A percentile compares a stretch with the other conserved stretches of the same genome.
Conservation (phyloP, 2,113 vertebrate genomes). For the Mola mola region DNA sequence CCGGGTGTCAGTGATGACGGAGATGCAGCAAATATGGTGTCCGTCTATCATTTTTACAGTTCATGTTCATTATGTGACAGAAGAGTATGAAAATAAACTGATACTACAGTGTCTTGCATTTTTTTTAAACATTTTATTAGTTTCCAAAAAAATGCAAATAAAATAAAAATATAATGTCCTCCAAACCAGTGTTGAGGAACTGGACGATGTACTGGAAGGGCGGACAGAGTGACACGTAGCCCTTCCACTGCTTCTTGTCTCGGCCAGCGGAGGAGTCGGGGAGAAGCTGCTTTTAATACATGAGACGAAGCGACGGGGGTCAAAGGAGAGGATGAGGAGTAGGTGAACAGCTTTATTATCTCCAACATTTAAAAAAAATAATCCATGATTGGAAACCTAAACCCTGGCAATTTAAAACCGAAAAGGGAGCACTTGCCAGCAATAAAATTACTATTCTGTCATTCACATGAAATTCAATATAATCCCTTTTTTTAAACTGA, state of each 20-base stretch:
- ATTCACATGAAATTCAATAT: conserved; percentile 42
- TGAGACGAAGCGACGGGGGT: neutral
- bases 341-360: neutral
- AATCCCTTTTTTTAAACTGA: conserved; percentile 43
- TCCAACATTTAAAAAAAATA: neutral
- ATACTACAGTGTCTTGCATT: no score
- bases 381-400: neutral
- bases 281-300: conserved; percentile 48
- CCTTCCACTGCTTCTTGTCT: conserved; percentile 29
- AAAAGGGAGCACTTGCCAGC: conserved; percentile 20
- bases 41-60: no score
- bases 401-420: conserved; percentile 17
- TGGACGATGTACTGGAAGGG: conserved; percentile 64
- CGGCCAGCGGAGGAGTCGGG: conserved; percentile 42
- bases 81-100: no score
- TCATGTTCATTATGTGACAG: no score
- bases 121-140: no score
- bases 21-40: no score
- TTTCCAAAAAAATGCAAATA: conserved; percentile 66
- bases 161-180: conserved; percentile 70
- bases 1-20: no score
- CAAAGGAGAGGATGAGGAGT: neutral
- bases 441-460: conserved; percentile 35
- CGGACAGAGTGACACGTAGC: conserved; percentile 4
- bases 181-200: conserved; percentile 57